Conservation (phyloP, 2,888 invertebrate genomes). For the Leucoma salicis region DNA sequence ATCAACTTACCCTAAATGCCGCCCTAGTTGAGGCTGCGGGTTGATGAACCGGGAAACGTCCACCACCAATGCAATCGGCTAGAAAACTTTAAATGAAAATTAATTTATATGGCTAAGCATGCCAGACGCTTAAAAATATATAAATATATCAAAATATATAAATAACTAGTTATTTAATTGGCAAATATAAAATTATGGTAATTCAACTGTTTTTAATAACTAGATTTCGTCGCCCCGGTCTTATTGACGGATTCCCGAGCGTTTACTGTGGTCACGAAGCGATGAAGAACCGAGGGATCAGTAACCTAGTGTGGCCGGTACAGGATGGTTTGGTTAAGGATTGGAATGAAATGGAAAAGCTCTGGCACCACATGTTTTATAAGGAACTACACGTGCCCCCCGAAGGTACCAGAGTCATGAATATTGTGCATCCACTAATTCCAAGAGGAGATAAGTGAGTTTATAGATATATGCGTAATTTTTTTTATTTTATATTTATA, state of each 20-base stretch:
- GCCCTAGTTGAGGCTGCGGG: too few relatives aligned
- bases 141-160: too few relatives aligned
- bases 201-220: too few relatives aligned
- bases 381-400: slow-evolving; percentile 91
- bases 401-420: slow-evolving; percentile 89
- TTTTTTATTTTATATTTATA: too few relatives aligned
- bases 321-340: slow-evolving; percentile 89
- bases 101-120: too few relatives aligned
- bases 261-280: slow-evolving; percentile 84
- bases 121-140: too few relatives aligned
- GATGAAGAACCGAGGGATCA: slow-evolving; percentile 70
- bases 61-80: too few relatives aligned
- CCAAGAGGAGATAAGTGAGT: slow-evolving; percentile 85
- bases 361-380: slow-evolving; percentile 94
- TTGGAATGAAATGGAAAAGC: slow-evolving; percentile 95
- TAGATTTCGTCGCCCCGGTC: slow-evolving; percentile 48
- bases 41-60: too few relatives aligned
- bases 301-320: slow-evolving; percentile 87
- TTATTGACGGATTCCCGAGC: slow-evolving; percentile 56
- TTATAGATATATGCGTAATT: not conserved
- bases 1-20: too few relatives aligned
- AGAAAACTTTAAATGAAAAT: too few relatives aligned
- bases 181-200: too few relatives aligned
- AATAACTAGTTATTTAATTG: too few relatives aligned
- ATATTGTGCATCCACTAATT: slow-evolving; percentile 91